phyloP scores from a whole-genome alignment of 92 coral and sea anemone species.

The Pocillopora meandrina region DNA sequence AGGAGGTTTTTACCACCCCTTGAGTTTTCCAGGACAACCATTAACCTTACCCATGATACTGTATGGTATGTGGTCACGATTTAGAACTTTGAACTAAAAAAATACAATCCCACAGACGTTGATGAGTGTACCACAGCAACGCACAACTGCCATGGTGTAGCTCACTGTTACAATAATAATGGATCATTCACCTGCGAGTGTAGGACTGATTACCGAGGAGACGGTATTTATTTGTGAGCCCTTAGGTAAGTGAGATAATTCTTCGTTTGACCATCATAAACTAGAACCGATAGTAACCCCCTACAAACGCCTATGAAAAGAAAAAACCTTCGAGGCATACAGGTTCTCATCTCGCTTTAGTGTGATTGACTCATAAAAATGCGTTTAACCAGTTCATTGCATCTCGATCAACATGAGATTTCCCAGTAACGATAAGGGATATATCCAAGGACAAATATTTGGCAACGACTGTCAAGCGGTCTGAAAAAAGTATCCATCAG shows the following conservation, averaged over 20 bases:
- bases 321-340: not conserved
- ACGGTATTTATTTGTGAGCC: constrained; percentile 5
- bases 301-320: not conserved
- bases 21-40: too few species aligned
- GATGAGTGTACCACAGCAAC: not conserved
- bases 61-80: too few species aligned
- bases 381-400: not conserved
- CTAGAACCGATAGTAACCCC: not conserved
- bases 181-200: not conserved
- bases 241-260: not conserved
- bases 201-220: not conserved
- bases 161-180: not conserved
- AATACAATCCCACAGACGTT: not conserved
- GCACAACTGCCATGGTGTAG: not conserved
- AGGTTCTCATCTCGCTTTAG: not conserved
- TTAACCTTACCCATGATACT: too few species aligned
- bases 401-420: not conserved
- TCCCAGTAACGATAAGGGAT: not conserved
- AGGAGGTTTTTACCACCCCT: too few species aligned
- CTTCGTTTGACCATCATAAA: not conserved
- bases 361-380: not conserved
- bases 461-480: constrained; percentile 6
- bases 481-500: not conserved
- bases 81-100: too few species aligned
- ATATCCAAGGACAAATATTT: constrained; percentile 22